Conservation (phyloP, 2,113 vertebrate species). For the Chloebia gouldiae region DNA sequence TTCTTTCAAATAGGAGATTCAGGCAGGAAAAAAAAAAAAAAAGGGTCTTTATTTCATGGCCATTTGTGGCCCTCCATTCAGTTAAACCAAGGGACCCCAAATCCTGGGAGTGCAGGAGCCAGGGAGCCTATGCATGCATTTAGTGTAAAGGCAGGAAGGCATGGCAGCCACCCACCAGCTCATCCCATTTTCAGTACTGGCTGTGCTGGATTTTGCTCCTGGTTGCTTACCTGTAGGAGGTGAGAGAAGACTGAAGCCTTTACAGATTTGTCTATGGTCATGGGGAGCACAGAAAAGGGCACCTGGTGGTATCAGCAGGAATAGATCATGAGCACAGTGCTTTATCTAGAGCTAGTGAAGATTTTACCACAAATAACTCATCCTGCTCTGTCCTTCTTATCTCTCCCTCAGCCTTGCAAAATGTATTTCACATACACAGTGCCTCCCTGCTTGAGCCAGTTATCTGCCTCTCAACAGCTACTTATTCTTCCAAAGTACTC, state of each 20-base stretch:
- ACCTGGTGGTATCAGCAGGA: background rate
- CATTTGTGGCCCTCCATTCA: background rate
- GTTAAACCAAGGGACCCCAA: background rate
- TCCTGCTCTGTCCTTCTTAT: background rate
- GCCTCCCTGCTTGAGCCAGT: slow-evolving; percentile 6
- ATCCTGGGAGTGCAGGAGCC: background rate
- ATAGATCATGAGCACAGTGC: background rate
- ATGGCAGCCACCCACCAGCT: background rate
- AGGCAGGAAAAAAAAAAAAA: background rate
- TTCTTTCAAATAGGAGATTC: background rate
- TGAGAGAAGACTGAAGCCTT: background rate
- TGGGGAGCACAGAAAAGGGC: background rate
- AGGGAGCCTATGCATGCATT: background rate
- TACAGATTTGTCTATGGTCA: background rate
- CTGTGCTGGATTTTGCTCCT: background rate
- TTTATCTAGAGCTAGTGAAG: background rate
- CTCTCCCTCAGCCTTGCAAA: background rate
- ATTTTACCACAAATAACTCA: slow-evolving; percentile 9
- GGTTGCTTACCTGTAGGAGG: background rate
- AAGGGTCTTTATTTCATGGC: accelerated
- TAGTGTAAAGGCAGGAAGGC: background rate
- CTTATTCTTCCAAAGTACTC: slow-evolving; percentile 19
- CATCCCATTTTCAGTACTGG: background rate
- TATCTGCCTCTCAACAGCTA: slow-evolving; percentile 35
- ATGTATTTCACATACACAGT: background rate